Evolutionary conservation across 2,113 vertebrate genomes (phyloP).

Genomic region (Stictonetta naevosa): DNA sequence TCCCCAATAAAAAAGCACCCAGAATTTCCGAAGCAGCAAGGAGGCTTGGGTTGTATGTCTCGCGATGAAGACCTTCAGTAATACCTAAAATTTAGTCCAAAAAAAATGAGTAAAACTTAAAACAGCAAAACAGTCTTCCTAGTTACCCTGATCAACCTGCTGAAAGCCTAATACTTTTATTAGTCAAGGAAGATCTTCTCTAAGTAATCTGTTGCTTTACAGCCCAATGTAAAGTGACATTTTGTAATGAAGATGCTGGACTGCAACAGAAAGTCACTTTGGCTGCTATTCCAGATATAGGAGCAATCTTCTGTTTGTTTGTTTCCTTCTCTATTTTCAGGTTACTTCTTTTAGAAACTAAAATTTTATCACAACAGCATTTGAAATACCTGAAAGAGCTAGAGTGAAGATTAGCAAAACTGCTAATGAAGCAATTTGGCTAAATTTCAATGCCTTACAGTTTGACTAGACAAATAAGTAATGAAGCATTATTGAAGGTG

Average conservation of each 20-base stretch:
- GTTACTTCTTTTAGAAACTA: neutral
- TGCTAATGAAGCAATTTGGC: neutral
- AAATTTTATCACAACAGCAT: neutral
- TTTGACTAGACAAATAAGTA: neutral
- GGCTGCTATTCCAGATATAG: neutral
- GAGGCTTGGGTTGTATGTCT: constrained; percentile 79
- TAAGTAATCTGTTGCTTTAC: neutral
- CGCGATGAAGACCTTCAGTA: constrained; percentile 32
- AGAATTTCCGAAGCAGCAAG: constrained; percentile 83
- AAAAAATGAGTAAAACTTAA: neutral
- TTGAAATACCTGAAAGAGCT: neutral
- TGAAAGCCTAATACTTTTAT: neutral
- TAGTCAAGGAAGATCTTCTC: neutral
- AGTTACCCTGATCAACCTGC: neutral
- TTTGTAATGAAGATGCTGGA: neutral
- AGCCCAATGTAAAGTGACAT: neutral
- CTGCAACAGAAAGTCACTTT: neutral
- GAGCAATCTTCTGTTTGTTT: neutral
- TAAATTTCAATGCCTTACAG: neutral
- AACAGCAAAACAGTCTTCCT: neutral
- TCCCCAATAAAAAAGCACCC: constrained; percentile 79
- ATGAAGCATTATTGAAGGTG: neutral
- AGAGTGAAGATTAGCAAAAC: neutral
- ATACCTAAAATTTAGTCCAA: neutral
- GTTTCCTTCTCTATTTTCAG: neutral